Base-by-base conservation (phyloP, 2,113 vertebrate genomes). In the Epinephelus fuscoguttatus region DNA sequence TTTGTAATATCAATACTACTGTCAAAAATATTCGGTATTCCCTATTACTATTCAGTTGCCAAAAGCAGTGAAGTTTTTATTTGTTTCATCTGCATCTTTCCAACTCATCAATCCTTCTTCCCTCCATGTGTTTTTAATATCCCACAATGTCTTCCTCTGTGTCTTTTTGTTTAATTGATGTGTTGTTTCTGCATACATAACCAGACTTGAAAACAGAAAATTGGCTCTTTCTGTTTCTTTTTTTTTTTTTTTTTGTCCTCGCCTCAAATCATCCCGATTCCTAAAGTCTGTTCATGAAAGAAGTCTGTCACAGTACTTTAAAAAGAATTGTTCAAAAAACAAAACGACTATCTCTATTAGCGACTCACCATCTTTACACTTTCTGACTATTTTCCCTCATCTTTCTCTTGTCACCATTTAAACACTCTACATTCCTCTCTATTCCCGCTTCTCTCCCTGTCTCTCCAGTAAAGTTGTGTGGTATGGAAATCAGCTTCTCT, bases 141-240 rank as follows among this genome's bases (percentile, higher is more conserved):
- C 55, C 47, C 73, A 76, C 67, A 81, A 72, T 80, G 56, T 25
- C 61, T 78, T 78, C 4, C 63, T 57, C 50, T 63, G 53, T 84
- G 42, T 82, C 55, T 84, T 80, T 91, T 76, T 84, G 52, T 82
- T 61, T 70, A 33, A 75, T 18, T 79, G 62, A 76, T 81, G 82
- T 82, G 47, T 57, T 85, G 53, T 60, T 75, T 67, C 70, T 80
- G 64, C 82, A 80, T 69, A 71, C 55, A 84, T 64, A 69, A 73
- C 37, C 52, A 62, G 21, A 40, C 60, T 73, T 83, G 56, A 81
- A 73, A 75, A 85, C 55, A 68, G 37, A 81, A 82, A 79, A 84
- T 55, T 60, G 64, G 30, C 61, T 71, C 37, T 73, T 75, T 75
- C 18, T 75, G 25, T 45, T 55, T 6, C 2, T 53, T 33, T 19